phyloP scores from a whole-genome alignment of 2,797 vertebrate genomes.

The Neostethus bicornis region DNA sequence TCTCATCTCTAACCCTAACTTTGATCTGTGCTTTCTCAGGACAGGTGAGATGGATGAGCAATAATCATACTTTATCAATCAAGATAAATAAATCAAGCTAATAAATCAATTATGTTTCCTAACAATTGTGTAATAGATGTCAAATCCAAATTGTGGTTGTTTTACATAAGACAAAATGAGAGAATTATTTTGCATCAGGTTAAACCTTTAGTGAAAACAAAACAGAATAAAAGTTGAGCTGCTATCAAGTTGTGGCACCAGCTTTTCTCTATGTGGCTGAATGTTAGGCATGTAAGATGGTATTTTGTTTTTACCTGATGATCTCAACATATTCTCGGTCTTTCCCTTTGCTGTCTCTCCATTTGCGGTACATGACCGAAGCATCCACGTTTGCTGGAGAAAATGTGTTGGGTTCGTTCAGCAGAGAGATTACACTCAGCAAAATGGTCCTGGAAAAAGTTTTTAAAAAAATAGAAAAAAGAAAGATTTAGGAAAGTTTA shows the following conservation, averaged over 20 bases:
- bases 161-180: too few species aligned
- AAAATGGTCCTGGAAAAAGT: conserved; percentile 87
- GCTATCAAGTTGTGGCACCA: background rate
- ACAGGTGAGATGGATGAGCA: too few species aligned
- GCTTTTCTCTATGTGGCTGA: background rate
- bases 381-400: conserved; percentile 94
- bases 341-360: conserved; percentile 94
- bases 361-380: conserved; percentile 96
- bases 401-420: conserved; percentile 95
- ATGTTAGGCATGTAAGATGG: background rate
- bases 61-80: too few species aligned
- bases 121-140: too few species aligned
- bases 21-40: too few species aligned
- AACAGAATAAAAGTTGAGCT: background rate
- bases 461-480: too few species aligned
- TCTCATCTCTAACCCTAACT: too few species aligned
- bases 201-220: too few species aligned
- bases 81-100: too few species aligned
- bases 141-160: too few species aligned
- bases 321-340: conserved; percentile 93
- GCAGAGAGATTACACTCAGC: conserved; percentile 91
- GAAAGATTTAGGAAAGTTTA: background rate
- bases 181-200: too few species aligned
- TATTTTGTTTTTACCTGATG: conserved; percentile 82
- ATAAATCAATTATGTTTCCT: too few species aligned